Conservation (phyloP, 2,888 invertebrate genomes). For the Leptinotarsa rubiginosa region DNA sequence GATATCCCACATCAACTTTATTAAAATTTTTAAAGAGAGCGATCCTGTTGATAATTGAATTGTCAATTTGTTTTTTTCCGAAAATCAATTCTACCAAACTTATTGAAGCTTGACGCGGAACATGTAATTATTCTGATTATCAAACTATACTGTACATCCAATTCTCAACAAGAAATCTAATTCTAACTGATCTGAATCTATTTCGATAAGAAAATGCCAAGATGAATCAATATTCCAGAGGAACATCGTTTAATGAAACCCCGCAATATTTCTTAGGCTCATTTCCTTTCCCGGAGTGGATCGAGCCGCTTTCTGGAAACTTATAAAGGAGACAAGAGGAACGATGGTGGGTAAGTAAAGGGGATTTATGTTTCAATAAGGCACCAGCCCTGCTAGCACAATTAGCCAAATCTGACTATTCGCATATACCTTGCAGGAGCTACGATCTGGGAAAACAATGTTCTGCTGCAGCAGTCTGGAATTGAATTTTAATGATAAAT, state of each 20-base stretch:
- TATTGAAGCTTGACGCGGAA: no score
- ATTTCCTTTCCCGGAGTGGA: constrained; percentile 42
- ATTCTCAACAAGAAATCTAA: background rate
- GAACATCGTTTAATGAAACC: constrained; percentile 37
- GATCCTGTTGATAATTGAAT: no score
- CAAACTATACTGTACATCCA: no score
- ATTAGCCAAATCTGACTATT: constrained; percentile 54
- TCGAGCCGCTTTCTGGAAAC: constrained; percentile 47
- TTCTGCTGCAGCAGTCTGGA: constrained; percentile 30
- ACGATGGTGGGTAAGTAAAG: constrained; percentile 41
- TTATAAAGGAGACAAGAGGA: constrained; percentile 52
- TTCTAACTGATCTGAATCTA: background rate
- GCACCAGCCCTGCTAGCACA: constrained; percentile 54
- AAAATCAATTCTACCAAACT: no score
- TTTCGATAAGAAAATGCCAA: background rate
- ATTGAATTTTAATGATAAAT: constrained; percentile 25
- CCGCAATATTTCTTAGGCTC: constrained; percentile 38
- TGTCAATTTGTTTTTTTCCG: no score
- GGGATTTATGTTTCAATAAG: constrained; percentile 55
- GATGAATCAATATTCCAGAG: constrained; percentile 7
- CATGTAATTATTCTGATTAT: no score
- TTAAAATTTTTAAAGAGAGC: no score
- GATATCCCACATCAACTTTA: no score
- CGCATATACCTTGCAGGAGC: constrained; percentile 41
- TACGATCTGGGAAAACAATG: constrained; percentile 41